Evolutionary conservation across 2,888 invertebrate species (phyloP), one percentile per base, ranked within the genome.

Genomic region (Drosophila kambysellisi): DNA sequence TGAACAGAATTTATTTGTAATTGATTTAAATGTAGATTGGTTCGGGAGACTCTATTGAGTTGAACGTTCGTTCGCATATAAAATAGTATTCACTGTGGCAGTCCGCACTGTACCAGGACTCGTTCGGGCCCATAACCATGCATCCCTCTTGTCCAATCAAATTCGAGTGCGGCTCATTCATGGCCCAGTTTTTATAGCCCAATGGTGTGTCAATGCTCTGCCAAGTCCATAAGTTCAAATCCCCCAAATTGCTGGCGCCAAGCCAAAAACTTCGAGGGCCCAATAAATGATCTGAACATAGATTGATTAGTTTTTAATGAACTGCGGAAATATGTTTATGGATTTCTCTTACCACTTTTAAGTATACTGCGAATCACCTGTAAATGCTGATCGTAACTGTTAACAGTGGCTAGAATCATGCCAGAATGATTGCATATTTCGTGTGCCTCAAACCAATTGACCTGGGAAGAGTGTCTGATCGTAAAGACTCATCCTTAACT

Each of bases 371-470:
- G 43, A 4, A 79, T 32, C 25, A 85, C 15, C 7, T 71, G 59
- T 9, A 64, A 17, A 30, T 82, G 74, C 17, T 78, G 71, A 5
- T 72, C 46, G 7, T 41, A 33, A 43, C 53, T 82, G 32, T 56
- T 65, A 6, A 83, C 62, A 8, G 86, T 71, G 17, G 87, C 86
- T 7, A 88, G 33, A 7, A 75, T 68, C 66, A 83, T 66, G 4
- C 67, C 67, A 6, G 61, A 65, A 2, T 43, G 63, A 32, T 80
- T 64, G 20, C 87, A 89, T 7, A 80, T 71, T 1, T 64, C 43
- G 53, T 77, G 64, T 0, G 87, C 87, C 37, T 70, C 50, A 7
- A 82, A 54, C 88, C 88, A 86, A 46, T 61, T 73, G 6, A 74
- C 72, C 89, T 86, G 29, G 0, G 56, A 32, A 12, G 15, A 56